These are phyloP conservation scores for Podilymbus podiceps DNA, from an alignment of 2,113 vertebrate species.

Conservation along the genomic window DNA sequence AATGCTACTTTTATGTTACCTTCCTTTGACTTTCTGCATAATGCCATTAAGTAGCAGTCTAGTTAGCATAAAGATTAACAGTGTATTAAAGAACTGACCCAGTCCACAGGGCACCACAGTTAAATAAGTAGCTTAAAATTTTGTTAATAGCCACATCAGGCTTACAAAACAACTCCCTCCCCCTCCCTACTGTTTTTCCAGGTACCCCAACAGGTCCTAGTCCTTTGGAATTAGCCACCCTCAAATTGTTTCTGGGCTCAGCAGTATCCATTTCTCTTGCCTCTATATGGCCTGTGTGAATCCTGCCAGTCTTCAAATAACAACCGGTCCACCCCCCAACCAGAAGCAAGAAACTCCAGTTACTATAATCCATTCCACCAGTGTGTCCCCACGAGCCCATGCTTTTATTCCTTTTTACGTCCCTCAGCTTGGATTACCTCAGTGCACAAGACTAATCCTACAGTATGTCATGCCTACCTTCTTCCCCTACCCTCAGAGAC, in stretches of 20 bases:
- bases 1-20: neutral
- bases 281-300: neutral
- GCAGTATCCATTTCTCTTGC: neutral
- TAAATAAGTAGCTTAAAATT: constrained; percentile 37
- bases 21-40: neutral
- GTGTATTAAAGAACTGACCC: neutral
- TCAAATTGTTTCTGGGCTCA: neutral
- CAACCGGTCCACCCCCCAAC: neutral
- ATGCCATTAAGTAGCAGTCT: neutral
- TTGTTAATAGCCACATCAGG: neutral
- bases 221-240: neutral
- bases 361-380: neutral
- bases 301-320: neutral
- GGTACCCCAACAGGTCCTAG: neutral
- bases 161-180: neutral
- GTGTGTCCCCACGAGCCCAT: fast-evolving
- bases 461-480: neutral
- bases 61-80: neutral
- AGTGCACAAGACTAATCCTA: neutral
- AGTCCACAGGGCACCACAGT: neutral
- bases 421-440: neutral
- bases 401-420: neutral
- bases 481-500: neutral
- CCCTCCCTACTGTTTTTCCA: neutral
- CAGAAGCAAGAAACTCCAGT: neutral